phyloP scores from a whole-genome alignment of 2,113 vertebrate genomes.

The Rhea pennata region DNA sequence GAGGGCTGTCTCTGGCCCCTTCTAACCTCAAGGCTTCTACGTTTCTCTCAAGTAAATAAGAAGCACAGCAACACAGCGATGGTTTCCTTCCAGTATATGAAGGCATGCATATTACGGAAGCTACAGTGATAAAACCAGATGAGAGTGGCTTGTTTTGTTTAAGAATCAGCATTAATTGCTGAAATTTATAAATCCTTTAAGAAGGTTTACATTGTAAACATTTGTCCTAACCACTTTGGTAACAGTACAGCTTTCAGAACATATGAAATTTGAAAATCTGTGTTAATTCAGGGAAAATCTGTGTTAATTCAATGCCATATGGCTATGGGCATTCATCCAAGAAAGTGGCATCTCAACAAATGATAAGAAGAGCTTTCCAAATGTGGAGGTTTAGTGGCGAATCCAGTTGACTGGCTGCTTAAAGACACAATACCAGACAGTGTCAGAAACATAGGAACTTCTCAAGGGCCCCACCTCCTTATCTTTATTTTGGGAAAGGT shows the following conservation, averaged over 20 bases:
- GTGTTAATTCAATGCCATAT: conserved; percentile 62
- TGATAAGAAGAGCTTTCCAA: not conserved
- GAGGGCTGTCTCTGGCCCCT: not conserved
- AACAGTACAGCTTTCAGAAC: conserved; percentile 2
- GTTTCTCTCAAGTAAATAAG: not conserved
- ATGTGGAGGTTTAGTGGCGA: conserved; percentile 7
- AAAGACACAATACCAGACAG: not conserved
- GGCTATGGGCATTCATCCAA: conserved; percentile 45
- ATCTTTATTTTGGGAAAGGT: not conserved
- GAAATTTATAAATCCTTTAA: conserved; percentile 16
- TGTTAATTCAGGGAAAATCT: conserved; percentile 57
- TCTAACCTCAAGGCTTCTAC: not conserved
- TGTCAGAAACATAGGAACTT: not conserved
- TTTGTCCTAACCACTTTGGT: conserved; percentile 18
- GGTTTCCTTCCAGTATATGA: not conserved
- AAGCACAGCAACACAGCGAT: not conserved
- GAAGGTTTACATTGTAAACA: not conserved
- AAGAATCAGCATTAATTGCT: conserved; percentile 16
- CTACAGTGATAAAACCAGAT: not conserved
- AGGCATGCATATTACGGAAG: not conserved
- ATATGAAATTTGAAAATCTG: conserved; percentile 40
- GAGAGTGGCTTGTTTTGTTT: not conserved
- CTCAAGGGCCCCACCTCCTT: not conserved
- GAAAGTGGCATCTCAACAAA: conserved; percentile 44
- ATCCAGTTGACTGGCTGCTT: not conserved